Evolutionary conservation across 2,113 vertebrate species (phyloP).

Genomic region (Phylloscopus trochiloides): DNA sequence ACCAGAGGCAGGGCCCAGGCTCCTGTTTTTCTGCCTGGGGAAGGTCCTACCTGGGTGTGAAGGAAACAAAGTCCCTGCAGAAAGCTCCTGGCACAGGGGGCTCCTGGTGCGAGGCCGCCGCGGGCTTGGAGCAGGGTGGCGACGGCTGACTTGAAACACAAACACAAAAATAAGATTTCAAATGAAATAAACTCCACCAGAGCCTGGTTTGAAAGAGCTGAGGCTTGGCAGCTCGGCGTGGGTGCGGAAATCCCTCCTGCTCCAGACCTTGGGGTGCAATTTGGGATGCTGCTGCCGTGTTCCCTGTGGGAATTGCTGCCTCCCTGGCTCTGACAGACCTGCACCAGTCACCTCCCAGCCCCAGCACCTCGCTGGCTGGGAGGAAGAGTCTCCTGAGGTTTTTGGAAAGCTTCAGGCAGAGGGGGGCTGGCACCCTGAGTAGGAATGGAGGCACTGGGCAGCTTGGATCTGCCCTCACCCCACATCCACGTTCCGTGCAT

Average conservation of each 20-base stretch:
- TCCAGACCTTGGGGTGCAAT: neutral
- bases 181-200: neutral
- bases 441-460: accelerated
- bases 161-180: neutral
- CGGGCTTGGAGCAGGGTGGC: accelerated
- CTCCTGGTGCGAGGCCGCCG: accelerated
- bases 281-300: accelerated
- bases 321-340: accelerated
- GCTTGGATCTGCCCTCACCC: neutral
- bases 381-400: neutral
- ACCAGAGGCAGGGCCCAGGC: neutral
- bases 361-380: neutral
- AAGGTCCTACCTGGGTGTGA: neutral
- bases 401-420: neutral
- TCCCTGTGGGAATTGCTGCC: accelerated
- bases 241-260: accelerated
- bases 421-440: accelerated
- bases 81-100: accelerated
- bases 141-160: accelerated
- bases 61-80: neutral
- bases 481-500: accelerated
- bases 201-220: neutral
- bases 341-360: neutral
- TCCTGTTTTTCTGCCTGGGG: neutral
- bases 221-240: accelerated